Percentiles rank a stretch among this genome's conserved stretches.
phyloP scores from a whole-genome alignment of 2,113 vertebrate species.

The Cyanocitta stelleri region DNA sequence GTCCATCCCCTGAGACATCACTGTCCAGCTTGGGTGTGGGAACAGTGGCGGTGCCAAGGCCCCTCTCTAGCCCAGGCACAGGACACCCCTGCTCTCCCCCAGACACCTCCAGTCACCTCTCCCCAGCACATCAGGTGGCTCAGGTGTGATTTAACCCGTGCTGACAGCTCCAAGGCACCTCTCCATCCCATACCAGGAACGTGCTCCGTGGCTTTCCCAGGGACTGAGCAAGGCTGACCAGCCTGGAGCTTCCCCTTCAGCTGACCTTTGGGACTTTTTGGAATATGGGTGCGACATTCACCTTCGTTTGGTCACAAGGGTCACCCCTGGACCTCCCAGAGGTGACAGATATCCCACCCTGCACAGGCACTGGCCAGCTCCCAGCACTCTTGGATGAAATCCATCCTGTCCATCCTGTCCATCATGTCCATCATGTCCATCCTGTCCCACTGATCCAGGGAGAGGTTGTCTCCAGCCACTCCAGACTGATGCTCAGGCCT shows the following conservation, averaged over 20 bases:
- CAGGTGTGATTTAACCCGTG: not conserved
- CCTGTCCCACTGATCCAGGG: not conserved
- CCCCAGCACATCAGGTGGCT: not conserved
- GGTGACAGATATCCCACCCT: not conserved
- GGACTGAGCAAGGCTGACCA: not conserved
- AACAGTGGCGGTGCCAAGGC: not conserved
- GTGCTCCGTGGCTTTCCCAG: not conserved
- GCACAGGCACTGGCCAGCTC: not conserved
- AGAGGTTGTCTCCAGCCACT: not conserved
- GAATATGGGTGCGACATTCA: fast-evolving
- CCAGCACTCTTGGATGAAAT: not conserved
- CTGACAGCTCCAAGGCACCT: not conserved
- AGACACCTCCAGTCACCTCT: not conserved
- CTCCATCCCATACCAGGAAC: not conserved
- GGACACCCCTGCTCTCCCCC: fast-evolving
- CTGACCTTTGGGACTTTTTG: not conserved
- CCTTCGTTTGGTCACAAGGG: not conserved
- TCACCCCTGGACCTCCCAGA: not conserved
- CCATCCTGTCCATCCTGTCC: too few relatives aligned
- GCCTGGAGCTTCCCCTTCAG: not conserved
- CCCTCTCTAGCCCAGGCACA: not conserved
- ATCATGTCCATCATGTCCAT: fast-evolving
- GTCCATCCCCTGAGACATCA: not conserved
- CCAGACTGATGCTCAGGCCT: not conserved
- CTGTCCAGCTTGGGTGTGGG: not conserved